phyloP scores from a whole-genome alignment of 2,797 vertebrate species.

The Notolepis coatsorum region DNA sequence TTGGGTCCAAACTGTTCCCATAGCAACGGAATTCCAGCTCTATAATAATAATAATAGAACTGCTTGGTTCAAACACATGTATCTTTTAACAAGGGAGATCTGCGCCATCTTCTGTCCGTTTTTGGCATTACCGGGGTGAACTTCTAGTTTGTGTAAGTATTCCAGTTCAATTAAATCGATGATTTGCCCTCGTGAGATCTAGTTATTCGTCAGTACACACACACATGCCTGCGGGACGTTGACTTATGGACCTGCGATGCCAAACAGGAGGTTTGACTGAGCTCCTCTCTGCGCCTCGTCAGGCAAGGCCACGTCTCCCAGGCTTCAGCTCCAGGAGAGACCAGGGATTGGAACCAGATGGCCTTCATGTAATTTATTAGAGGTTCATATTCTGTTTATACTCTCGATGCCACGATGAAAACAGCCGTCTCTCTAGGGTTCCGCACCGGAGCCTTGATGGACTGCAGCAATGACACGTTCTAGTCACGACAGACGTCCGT shows the following conservation, averaged over 20 bases:
- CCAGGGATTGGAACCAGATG: conserved; percentile 31
- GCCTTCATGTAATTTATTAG: conserved; percentile 33
- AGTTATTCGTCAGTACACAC: neutral
- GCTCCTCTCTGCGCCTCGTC: conserved; percentile 16
- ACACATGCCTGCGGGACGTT: conserved; percentile 16
- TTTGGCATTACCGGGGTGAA: conserved; percentile 2
- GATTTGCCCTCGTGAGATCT: conserved; percentile 14
- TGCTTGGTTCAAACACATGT: no score
- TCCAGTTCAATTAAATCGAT: neutral
- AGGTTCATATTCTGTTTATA: conserved; percentile 47
- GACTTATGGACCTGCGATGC: conserved; percentile 35
- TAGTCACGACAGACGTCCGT: conserved; percentile 30
- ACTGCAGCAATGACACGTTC: conserved; percentile 32
- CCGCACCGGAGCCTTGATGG: conserved; percentile 22
- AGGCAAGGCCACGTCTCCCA: conserved; percentile 1
- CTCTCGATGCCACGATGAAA: conserved; percentile 48
- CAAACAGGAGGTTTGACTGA: conserved; percentile 34
- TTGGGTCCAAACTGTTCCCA: no score
- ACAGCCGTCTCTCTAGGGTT: conserved; percentile 22
- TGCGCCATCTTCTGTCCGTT: conserved; percentile 69
- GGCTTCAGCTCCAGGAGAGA: conserved; percentile 17
- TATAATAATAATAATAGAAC: no score
- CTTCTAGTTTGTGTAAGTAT: neutral
- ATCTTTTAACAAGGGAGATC: conserved; percentile 23
- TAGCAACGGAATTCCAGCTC: no score